phyloP scores from a whole-genome alignment of 2,113 vertebrate species.

The Daubentonia madagascariensis region DNA sequence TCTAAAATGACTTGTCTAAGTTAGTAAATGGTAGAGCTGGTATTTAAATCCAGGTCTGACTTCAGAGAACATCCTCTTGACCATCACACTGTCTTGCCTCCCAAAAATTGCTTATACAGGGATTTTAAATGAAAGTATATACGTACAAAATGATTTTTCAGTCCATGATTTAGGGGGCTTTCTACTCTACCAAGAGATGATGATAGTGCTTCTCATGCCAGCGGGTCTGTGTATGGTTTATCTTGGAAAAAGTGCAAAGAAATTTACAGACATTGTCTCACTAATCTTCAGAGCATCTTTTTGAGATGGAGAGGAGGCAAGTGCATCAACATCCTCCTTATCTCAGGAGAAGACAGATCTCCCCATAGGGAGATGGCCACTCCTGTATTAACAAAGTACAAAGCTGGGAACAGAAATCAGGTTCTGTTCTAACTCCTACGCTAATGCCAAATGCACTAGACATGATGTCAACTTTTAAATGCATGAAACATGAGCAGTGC shows the following conservation, averaged over 20 bases:
- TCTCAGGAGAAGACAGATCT: not conserved
- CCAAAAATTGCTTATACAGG: not conserved
- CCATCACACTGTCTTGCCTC: not conserved
- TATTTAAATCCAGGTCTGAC: slow-evolving; percentile 2
- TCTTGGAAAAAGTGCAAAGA: not conserved
- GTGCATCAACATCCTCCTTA: not conserved
- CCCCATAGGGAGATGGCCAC: not conserved
- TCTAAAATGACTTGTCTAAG: not conserved
- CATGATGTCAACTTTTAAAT: not conserved
- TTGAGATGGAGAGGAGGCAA: not conserved
- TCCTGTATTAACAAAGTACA: not conserved
- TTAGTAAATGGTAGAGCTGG: not conserved
- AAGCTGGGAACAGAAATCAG: not conserved
- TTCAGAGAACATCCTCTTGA: not conserved
- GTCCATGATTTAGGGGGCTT: not conserved
- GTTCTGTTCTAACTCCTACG: not conserved
- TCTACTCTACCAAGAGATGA: not conserved
- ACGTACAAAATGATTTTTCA: not conserved
- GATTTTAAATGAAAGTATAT: slow-evolving; percentile 1
- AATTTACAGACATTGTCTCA: not conserved
- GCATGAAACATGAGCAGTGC: not conserved
- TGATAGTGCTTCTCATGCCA: not conserved
- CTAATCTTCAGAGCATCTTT: not conserved
- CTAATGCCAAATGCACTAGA: not conserved
- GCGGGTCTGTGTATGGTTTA: not conserved